phyloP scores from a whole-genome alignment of 2,888 invertebrate genomes.

The Physocephala rufipes region DNA sequence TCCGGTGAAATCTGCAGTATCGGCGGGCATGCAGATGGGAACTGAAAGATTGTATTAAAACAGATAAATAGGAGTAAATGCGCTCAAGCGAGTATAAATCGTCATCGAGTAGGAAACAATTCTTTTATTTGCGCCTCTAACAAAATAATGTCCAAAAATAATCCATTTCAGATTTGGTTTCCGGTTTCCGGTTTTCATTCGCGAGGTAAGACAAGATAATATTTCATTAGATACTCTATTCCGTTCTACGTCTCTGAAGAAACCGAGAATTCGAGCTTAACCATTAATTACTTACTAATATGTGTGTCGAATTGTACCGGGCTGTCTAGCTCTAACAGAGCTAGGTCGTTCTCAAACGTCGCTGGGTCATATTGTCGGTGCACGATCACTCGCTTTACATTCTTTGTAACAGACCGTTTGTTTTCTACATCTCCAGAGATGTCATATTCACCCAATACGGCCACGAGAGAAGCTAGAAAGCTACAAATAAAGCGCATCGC shows the following conservation, averaged over 20 bases:
- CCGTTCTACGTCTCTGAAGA: too few species aligned
- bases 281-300: conserved; percentile 71
- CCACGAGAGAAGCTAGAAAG: conserved; percentile 88
- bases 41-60: conserved; percentile 68
- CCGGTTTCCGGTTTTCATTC: too few species aligned
- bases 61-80: too few species aligned
- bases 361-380: conserved; percentile 89
- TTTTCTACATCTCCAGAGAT: conserved; percentile 86
- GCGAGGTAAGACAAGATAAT: too few species aligned
- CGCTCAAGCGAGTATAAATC: too few species aligned
- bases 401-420: conserved; percentile 79
- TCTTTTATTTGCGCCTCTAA: too few species aligned
- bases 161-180: too few species aligned
- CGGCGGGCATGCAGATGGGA: conserved; percentile 89
- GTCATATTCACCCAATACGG: conserved; percentile 91
- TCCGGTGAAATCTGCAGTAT: conserved; percentile 82
- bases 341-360: conserved; percentile 92
- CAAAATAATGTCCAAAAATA: too few species aligned
- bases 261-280: too few species aligned
- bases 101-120: too few species aligned
- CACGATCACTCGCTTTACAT: conserved; percentile 86
- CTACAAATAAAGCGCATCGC: conserved; percentile 56
- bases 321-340: conserved; percentile 84
- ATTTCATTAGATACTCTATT: too few species aligned
- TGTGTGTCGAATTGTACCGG: conserved; percentile 85